Conservation (phyloP, 2,113 vertebrate species). For the Platysteira castanea region DNA sequence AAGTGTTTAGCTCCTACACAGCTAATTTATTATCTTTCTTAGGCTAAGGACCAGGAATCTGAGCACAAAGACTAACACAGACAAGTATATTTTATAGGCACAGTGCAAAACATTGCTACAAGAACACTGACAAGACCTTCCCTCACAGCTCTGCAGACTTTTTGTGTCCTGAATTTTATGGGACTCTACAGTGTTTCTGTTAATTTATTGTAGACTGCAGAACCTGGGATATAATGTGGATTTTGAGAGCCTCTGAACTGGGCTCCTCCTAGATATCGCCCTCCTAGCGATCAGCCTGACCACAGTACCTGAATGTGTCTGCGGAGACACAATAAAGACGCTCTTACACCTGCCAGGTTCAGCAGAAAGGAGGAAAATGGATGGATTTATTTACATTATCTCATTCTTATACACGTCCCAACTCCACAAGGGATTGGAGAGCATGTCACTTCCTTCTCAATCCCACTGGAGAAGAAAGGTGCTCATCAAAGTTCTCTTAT, state of each 20-base stretch:
- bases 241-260: background rate
- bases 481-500: too few species aligned
- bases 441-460: too few species aligned
- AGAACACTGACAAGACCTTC: background rate
- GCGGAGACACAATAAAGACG: too few species aligned
- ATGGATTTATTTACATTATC: too few species aligned
- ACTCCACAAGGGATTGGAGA: too few species aligned
- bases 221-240: background rate
- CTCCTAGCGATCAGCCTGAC: background rate
- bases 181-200: accelerated
- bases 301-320: too few species aligned
- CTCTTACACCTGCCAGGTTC: too few species aligned
- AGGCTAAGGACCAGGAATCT: background rate
- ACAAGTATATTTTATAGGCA: background rate
- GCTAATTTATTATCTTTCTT: background rate
- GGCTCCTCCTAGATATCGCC: too few species aligned
- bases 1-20: background rate
- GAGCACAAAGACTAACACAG: background rate
- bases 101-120: background rate
- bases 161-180: background rate
- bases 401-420: too few species aligned
- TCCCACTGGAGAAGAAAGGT: too few species aligned
- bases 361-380: too few species aligned
- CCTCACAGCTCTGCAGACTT: background rate
- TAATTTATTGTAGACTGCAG: background rate